phyloP scores from a whole-genome alignment of 2,888 invertebrate genomes.

The Erebia epiphron region DNA sequence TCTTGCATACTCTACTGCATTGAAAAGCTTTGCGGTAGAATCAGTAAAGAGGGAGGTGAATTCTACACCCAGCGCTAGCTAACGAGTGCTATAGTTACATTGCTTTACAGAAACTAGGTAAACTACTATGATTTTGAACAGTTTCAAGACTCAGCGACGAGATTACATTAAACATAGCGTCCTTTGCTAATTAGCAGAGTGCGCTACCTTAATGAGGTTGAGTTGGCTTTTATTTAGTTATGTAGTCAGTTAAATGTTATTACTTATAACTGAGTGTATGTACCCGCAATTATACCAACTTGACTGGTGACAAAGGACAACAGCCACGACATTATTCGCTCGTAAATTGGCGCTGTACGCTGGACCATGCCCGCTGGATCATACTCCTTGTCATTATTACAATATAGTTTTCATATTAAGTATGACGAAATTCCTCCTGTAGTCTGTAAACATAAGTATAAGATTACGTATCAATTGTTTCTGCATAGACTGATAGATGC shows the following conservation, averaged over 20 bases:
- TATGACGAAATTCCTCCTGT: too few relatives aligned
- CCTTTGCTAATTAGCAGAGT: constrained; percentile 15
- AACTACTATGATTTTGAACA: background rate
- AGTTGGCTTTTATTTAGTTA: constrained; percentile 1
- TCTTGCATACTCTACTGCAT: background rate
- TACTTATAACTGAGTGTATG: background rate
- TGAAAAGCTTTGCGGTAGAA: background rate
- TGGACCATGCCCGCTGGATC: too few relatives aligned
- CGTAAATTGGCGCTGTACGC: too few relatives aligned
- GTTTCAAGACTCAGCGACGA: constrained; percentile 5
- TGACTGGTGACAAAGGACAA: background rate
- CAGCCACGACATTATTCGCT: too few relatives aligned
- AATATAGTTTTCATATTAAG: too few relatives aligned
- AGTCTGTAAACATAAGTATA: too few relatives aligned
- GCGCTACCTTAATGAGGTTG: constrained; percentile 3
- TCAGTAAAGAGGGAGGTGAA: background rate
- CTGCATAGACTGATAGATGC: too few relatives aligned
- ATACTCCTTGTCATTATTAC: too few relatives aligned
- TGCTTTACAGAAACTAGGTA: constrained; percentile 1
- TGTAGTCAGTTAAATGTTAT: background rate
- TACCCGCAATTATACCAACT: background rate
- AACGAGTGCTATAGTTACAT: background rate
- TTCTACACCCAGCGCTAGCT: background rate
- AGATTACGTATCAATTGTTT: too few relatives aligned
- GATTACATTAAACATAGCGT: constrained; percentile 15